These are phyloP conservation scores for Idaea straminata DNA, from an alignment of 2,888 invertebrate species.

Conservation along the genomic window DNA sequence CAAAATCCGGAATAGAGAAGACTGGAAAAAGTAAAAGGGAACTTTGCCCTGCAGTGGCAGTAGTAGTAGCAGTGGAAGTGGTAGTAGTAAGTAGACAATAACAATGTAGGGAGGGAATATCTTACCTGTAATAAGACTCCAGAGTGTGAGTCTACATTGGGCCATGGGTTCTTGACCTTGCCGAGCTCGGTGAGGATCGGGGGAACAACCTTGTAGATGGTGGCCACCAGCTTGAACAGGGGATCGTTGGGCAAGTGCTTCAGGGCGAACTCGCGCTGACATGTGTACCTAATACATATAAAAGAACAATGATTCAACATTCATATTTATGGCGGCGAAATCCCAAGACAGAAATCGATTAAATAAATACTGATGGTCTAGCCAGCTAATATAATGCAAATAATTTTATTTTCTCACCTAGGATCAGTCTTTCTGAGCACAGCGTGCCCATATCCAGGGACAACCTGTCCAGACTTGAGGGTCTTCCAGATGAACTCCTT, in stretches of 20 bases:
- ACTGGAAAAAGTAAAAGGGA: not conserved
- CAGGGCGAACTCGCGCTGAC: conserved; percentile 96
- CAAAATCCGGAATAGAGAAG: too few relatives aligned
- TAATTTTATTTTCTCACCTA: conserved; percentile 56
- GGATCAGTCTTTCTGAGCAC: conserved; percentile 97
- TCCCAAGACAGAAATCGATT: not conserved
- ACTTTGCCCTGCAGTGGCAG: not conserved
- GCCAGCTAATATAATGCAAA: not conserved
- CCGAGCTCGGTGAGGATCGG: conserved; percentile 95
- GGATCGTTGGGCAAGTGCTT: conserved; percentile 96
- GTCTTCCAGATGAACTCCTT: conserved; percentile 99
- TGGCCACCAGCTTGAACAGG: conserved; percentile 94
- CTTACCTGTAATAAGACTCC: conserved; percentile 92
- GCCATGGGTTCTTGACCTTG: conserved; percentile 99
- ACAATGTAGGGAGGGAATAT: not conserved
- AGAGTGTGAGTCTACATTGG: conserved; percentile 98
- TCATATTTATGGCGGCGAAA: not conserved
- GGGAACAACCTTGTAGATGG: conserved; percentile 95
- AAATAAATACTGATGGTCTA: not conserved
- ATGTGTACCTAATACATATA: conserved; percentile 82
- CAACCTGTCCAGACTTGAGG: conserved; percentile 96
- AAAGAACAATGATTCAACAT: not conserved
- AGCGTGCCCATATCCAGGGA: conserved; percentile 98
- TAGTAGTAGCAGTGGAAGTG: too few relatives aligned
- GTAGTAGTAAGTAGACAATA: too few relatives aligned